Base-by-base conservation (phyloP, 2,113 vertebrate genomes). In the Pseudorhombus dupliciocellatus region DNA sequence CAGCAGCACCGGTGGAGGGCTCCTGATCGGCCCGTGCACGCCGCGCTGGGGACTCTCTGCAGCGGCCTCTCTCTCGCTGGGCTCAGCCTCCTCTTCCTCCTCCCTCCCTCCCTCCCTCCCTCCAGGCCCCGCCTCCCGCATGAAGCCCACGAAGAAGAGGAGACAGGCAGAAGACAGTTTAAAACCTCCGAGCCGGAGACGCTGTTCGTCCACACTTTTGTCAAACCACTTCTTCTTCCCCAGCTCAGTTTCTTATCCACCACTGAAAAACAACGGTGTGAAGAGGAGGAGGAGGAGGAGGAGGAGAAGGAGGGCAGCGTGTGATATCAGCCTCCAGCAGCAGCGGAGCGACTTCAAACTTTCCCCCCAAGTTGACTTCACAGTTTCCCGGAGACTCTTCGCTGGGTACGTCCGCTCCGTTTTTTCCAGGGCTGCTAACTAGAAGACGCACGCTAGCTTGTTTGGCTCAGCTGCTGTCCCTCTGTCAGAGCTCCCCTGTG, bases 121-220 rank as follows among this genome's bases (percentile, higher is more conserved):
- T 53, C 18, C 11, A 74, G 56, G 80, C 84, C 80, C 91, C 90
- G 78, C 91, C 91, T 70, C 75, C 84, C 24, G 46, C 20, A 84
- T 66, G 87, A 73, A 80, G 73, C 66, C 46, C 78, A 44, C 62
- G 67, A 70, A 25, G 72, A 81, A 63, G 59, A 61, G 67, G 31
- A 78, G 74, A 76, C 51, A 72, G 85, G 86, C 61, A 70, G 80
- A 60, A 7, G 30, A 37, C 34, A 4, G 34, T 37, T 72, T 72
- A 63, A 86, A 93, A 79, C 30, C 30, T 84, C 34, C 10, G 21
- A 52, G 34, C 42, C 18, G 18, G 20, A 8, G 46, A 50, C 6
- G 48, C 44, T 59, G 55, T 59, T 60, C 55, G 37, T 21, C 28
- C 21, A 51, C 10, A 7, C 61, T 55, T 55, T 21, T 40, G 28